Percentiles rank a stretch among this genome's conserved stretches.
phyloP scores from a whole-genome alignment of 1,140 invertebrate genomes.

The Tetramorium simillimum region DNA sequence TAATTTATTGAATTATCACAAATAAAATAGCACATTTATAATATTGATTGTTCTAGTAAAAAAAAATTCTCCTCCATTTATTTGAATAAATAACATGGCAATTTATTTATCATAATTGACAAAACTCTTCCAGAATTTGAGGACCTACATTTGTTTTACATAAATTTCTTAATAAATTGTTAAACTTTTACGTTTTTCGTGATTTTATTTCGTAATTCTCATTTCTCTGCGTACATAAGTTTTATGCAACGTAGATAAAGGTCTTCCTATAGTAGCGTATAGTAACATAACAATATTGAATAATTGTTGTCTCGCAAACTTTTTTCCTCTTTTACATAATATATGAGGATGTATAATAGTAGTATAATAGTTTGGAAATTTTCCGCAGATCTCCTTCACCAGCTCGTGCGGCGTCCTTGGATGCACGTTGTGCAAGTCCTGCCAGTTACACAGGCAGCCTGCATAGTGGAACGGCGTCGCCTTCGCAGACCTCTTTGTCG shows the following conservation, averaged over 20 bases:
- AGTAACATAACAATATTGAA: background rate
- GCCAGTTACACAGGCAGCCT: slow-evolving; percentile 74
- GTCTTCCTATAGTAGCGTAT: background rate
- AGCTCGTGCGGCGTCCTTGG: slow-evolving; percentile 90
- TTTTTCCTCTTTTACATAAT: background rate
- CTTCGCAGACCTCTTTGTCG: slow-evolving; percentile 87
- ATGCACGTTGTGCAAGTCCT: slow-evolving; percentile 88
- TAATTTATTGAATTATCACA: background rate
- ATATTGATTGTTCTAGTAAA: background rate
- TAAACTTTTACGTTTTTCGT: background rate
- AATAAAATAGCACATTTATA: background rate
- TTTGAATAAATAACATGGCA: background rate
- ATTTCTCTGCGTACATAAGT: background rate
- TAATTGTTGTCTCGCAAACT: background rate
- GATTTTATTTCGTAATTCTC: no score
- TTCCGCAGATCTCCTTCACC: slow-evolving; percentile 89
- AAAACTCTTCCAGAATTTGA: background rate
- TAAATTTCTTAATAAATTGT: no score
- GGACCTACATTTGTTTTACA: background rate
- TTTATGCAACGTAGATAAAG: background rate
- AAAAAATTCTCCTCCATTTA: background rate
- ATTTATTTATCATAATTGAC: background rate
- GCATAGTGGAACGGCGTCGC: slow-evolving; percentile 79
- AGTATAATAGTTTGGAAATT: slow-evolving; percentile 27
- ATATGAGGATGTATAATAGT: background rate